Percentiles rank a stretch among this genome's conserved stretches.
phyloP scores from a whole-genome alignment of 2,113 vertebrate genomes.

The Hiodon alosoides region DNA sequence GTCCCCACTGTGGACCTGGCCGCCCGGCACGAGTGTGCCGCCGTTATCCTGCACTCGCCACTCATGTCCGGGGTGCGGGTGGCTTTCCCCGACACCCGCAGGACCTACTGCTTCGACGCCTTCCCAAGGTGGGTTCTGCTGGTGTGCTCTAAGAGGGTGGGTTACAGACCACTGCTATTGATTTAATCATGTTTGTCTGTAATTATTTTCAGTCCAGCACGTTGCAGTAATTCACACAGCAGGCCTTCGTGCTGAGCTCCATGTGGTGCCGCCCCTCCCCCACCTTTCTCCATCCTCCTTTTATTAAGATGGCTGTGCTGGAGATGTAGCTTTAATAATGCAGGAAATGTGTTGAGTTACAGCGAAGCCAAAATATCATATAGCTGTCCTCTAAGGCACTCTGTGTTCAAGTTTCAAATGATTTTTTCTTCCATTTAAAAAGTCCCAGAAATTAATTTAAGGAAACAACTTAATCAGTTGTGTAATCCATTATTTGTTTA shows the following conservation, averaged over 20 bases:
- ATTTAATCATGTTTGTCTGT: background rate
- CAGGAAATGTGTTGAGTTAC: too few relatives aligned
- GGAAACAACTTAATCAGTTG: too few relatives aligned
- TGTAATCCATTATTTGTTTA: too few relatives aligned
- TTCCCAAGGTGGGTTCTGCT: constrained; percentile 78
- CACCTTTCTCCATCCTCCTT: background rate
- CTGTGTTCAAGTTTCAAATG: too few relatives aligned
- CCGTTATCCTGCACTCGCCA: constrained; percentile 89
- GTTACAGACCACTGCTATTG: too few relatives aligned
- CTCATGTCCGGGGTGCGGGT: constrained; percentile 91
- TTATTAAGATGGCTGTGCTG: too few relatives aligned
- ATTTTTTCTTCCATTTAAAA: too few relatives aligned
- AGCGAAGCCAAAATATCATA: too few relatives aligned
- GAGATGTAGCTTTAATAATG: too few relatives aligned
- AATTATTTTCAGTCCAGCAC: background rate
- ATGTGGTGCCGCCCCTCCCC: background rate
- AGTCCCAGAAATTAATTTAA: too few relatives aligned
- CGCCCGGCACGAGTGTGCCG: constrained; percentile 87
- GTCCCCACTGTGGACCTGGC: constrained; percentile 92
- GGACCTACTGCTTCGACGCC: constrained; percentile 93
- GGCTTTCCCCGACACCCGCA: constrained; percentile 89
- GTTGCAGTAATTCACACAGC: background rate
- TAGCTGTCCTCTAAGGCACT: too few relatives aligned
- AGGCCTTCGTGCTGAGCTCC: background rate
- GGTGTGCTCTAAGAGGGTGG: too few relatives aligned